phyloP scores from a whole-genome alignment of 35 echinoderm and acorn worm species.

The Strongylocentrotus purpuratus region DNA sequence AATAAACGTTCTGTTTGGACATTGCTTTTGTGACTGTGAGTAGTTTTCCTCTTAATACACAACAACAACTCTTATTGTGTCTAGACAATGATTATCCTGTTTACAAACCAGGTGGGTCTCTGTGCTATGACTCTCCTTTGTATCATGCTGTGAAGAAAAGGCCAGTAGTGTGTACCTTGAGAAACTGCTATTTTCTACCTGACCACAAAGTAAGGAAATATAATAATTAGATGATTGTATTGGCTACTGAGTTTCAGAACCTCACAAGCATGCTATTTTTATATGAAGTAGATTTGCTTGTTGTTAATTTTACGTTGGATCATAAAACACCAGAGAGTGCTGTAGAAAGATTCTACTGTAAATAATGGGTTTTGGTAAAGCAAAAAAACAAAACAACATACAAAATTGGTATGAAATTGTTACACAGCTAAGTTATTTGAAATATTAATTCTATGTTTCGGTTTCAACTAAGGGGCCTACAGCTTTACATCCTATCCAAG shows the following conservation, averaged over 20 bases:
- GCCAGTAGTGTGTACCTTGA: background rate
- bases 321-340: too few relatives aligned
- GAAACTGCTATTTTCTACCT: background rate
- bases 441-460: too few relatives aligned
- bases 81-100: background rate
- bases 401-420: too few relatives aligned
- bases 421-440: too few relatives aligned
- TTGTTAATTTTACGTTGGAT: background rate
- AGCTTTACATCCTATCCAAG: too few relatives aligned
- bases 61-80: background rate
- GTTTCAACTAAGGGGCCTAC: too few relatives aligned
- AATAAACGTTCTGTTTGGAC: background rate
- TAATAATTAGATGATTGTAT: background rate
- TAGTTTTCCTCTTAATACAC: background rate
- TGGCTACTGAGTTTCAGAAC: background rate
- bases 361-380: too few relatives aligned
- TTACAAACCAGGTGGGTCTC: background rate
- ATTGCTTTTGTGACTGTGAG: background rate
- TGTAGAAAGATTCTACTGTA: too few relatives aligned
- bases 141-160: background rate
- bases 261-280: background rate
- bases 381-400: too few relatives aligned
- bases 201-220: background rate
- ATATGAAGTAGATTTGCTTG: background rate
- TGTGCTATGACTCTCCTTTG: background rate